Evolutionary conservation across 35 echinoderm and acorn worm species (phyloP).

Genomic region (Apostichopus japonicus): DNA sequence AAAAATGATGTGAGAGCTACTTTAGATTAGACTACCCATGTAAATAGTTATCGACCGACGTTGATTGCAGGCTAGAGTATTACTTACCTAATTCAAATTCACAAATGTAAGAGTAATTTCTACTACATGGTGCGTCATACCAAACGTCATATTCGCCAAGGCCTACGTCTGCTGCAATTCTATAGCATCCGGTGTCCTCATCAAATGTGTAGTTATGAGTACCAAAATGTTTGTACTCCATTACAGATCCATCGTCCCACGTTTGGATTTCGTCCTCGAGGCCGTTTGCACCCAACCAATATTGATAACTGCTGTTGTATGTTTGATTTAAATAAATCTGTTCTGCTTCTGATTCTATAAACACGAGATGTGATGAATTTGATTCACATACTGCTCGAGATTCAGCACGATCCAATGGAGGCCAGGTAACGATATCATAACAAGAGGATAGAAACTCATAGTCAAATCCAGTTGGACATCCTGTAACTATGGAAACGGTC

Average conservation of each 20-base stretch:
- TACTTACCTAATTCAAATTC: constrained; percentile 11
- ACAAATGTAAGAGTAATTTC: neutral
- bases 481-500: too few relatives aligned
- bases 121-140: neutral
- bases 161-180: neutral
- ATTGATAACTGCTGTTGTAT: neutral
- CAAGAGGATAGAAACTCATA: neutral
- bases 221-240: neutral
- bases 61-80: too few relatives aligned
- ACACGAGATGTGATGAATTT: neutral
- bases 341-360: neutral
- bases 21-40: too few relatives aligned
- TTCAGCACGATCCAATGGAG: neutral
- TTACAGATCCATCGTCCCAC: constrained; percentile 25
- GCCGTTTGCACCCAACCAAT: too few relatives aligned
- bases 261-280: too few relatives aligned
- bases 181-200: neutral
- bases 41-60: too few relatives aligned
- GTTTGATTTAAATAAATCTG: neutral
- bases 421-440: neutral
- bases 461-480: neutral
- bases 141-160: neutral
- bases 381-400: neutral
- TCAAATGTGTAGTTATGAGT: neutral
- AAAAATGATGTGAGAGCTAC: too few relatives aligned